phyloP scores from a whole-genome alignment of 2,113 vertebrate genomes.

The Hippocampus guttulatus region DNA sequence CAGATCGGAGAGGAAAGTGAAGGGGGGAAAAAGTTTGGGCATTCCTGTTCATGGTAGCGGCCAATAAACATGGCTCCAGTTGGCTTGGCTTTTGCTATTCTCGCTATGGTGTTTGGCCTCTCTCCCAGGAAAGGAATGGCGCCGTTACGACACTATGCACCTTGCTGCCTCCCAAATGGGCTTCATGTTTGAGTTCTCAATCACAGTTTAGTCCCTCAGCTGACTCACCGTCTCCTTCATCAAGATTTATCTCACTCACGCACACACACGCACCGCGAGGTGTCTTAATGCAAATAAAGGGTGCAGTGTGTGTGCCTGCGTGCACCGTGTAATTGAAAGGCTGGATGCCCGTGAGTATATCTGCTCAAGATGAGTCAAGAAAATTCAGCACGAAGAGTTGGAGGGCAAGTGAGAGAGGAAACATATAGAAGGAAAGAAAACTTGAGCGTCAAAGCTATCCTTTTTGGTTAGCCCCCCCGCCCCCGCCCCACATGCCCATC shows the following conservation, averaged over 20 bases:
- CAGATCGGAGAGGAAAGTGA: constrained; percentile 5
- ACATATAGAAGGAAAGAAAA: constrained; percentile 16
- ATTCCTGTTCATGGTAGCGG: not conserved
- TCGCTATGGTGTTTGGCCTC: not conserved
- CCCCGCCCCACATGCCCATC: constrained; percentile 35
- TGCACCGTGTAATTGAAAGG: constrained; percentile 31
- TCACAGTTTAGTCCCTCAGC: constrained; percentile 52
- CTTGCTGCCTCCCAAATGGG: constrained; percentile 43
- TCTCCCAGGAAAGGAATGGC: constrained; percentile 41
- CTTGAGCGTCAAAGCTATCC: constrained; percentile 36
- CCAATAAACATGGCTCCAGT: not conserved
- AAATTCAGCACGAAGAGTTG: constrained; percentile 17
- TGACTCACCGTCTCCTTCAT: constrained; percentile 26
- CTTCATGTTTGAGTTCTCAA: constrained; percentile 56
- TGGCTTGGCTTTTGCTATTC: not conserved
- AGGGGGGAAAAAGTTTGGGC: not conserved
- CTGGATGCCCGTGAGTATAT: constrained; percentile 5
- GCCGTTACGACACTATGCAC: constrained; percentile 25
- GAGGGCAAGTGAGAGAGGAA: constrained; percentile 17
- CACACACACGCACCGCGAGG: constrained; percentile 13
- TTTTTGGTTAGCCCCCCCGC: constrained; percentile 29
- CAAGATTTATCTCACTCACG: constrained; percentile 22
- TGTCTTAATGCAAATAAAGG: constrained; percentile 28
- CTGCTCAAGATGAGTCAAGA: constrained; percentile 7
- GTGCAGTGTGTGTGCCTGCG: constrained; percentile 12